Evolutionary conservation across 2,888 invertebrate genomes (phyloP).

Genomic region (Pogonocherus hispidulus): DNA sequence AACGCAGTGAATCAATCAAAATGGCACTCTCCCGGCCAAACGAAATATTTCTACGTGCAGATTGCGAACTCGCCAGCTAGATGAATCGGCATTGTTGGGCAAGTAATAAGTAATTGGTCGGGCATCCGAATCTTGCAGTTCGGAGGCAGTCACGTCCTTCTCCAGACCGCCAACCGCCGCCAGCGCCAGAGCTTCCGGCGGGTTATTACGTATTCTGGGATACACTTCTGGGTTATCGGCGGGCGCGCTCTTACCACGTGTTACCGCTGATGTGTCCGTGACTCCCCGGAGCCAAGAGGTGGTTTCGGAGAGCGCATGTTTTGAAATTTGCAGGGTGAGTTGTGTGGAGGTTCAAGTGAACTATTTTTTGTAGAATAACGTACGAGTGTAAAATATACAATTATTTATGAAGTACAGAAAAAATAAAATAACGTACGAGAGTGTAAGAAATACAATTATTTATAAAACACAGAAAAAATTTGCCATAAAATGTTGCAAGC

Average conservation of each 20-base stretch:
- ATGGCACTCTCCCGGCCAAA: neutral
- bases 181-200: neutral
- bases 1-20: constrained; percentile 9
- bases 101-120: constrained; percentile 32
- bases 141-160: constrained; percentile 23
- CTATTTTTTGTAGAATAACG: no score
- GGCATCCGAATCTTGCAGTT: constrained; percentile 29
- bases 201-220: constrained; percentile 24
- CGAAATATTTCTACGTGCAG: constrained; percentile 17
- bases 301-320: no score
- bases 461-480: no score
- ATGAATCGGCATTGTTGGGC: constrained; percentile 29
- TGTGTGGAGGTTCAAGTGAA: no score
- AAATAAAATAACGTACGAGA: no score
- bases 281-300: constrained; percentile 13
- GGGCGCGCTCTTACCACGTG: constrained; percentile 20
- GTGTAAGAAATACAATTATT: no score
- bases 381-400: no score
- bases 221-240: constrained; percentile 18
- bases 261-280: neutral
- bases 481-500: no score
- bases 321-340: no score
- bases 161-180: constrained; percentile 11
- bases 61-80: constrained; percentile 6
- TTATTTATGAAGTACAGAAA: no score